A percentile compares a stretch with the other conserved stretches of the same genome.
phyloP scores from a whole-genome alignment of 2,113 vertebrate genomes.

The Perognathus longimembris region DNA sequence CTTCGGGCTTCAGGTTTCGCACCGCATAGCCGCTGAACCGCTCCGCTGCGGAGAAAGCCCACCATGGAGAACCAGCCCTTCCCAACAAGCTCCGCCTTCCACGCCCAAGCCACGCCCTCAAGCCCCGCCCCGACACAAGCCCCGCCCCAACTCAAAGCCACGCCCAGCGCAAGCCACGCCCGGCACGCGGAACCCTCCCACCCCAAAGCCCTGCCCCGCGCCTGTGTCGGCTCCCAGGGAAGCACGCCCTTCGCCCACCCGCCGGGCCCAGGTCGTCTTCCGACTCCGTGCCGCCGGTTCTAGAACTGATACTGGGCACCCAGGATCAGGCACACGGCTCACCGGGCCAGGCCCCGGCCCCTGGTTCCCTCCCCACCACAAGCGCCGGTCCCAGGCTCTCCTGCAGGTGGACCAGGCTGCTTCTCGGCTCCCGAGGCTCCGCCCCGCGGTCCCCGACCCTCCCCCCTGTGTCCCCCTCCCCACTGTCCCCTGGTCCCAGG shows the following conservation, averaged over 20 bases:
- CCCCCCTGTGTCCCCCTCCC: too few relatives aligned
- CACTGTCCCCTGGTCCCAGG: too few relatives aligned
- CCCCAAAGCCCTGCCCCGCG: too few relatives aligned
- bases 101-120: neutral
- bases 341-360: too few relatives aligned
- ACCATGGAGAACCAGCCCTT: fast-evolving
- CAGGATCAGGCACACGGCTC: too few relatives aligned
- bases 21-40: slow-evolving; percentile 79
- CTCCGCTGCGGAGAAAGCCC: slow-evolving; percentile 65
- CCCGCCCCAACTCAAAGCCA: too few relatives aligned
- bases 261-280: too few relatives aligned
- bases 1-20: slow-evolving; percentile 76
- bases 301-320: neutral
- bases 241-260: neutral
- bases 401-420: neutral
- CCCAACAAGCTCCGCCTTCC: neutral
- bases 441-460: fast-evolving
- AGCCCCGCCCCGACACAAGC: neutral
- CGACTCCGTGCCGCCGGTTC: fast-evolving
- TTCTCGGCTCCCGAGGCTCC: too few relatives aligned
- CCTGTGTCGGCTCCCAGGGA: neutral
- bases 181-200: too few relatives aligned
- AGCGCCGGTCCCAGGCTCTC: fast-evolving
- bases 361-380: neutral
- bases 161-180: neutral